Conservation (phyloP, 2,888 invertebrate genomes). For the Heliconius ethilla region DNA sequence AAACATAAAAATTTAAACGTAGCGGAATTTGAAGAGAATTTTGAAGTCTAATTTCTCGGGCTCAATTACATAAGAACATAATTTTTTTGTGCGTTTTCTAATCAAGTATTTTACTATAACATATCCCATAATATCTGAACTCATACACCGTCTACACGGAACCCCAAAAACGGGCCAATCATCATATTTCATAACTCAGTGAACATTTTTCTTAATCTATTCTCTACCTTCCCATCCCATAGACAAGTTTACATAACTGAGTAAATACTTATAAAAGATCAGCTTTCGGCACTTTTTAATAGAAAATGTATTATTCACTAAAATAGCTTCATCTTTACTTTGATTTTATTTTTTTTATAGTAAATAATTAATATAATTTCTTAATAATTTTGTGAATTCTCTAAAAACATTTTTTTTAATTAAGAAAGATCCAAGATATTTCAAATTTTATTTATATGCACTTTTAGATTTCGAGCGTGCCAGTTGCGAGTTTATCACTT, state of each 20-base stretch:
- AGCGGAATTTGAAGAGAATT: too few relatives aligned
- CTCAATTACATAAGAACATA: too few relatives aligned
- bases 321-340: background rate
- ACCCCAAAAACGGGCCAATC: slow-evolving; percentile 57
- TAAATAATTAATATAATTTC: background rate
- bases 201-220: slow-evolving; percentile 74
- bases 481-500: too few relatives aligned
- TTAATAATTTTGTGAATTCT: too few relatives aligned
- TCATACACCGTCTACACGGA: slow-evolving; percentile 51
- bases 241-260: slow-evolving; percentile 21
- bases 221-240: slow-evolving; percentile 43
- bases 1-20: too few relatives aligned
- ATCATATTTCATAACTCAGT: slow-evolving; percentile 64
- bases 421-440: too few relatives aligned
- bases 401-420: too few relatives aligned
- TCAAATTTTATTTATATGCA: too few relatives aligned
- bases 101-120: too few relatives aligned
- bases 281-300: background rate
- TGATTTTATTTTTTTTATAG: background rate
- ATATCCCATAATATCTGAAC: background rate
- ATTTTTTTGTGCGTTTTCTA: too few relatives aligned
- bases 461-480: too few relatives aligned
- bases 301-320: background rate
- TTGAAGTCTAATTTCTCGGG: too few relatives aligned
- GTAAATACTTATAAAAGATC: slow-evolving; percentile 18